Base-by-base conservation (phyloP, 1,140 invertebrate genomes). In the Bombus terrestris region DNA sequence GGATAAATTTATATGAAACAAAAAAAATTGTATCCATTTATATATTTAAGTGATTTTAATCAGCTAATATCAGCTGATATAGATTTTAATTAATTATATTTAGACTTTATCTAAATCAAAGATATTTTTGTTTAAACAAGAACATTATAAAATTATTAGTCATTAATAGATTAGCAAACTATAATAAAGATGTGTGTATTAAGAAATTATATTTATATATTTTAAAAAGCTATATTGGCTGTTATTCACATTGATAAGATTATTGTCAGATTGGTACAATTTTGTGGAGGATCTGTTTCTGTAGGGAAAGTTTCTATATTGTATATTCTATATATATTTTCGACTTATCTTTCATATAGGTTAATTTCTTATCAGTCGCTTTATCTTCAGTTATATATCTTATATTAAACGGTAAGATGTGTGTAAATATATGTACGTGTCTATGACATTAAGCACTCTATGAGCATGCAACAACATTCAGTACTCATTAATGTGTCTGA, bases 1-100 rank as follows among this genome's bases (percentile, higher is more conserved):
- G 43, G 35, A 59, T 81, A 81, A 73, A 64, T 77, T 77, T 77
- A 41, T 77, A 77, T 22, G 13, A 77, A 64, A 77, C 4, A 13
- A 13, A 41, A 71, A 68, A 22, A 22, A 8, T 37, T 37, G 2
- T 37, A 32, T 66, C 32, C 18, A 32, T 35, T 66, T 35, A 35
- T 66, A 18, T 15, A 66, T 66, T 9, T 66, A 66, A n/a, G 10
- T 13, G 0, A 62, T 62, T 18, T 57, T 75, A 47, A 43, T 35
- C 35, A 22, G 15, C 5, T 68, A 68, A 68, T 35, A 18, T 35
- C 8, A 68, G 18, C 6, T 66, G 22, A 68, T 32, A 64, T 64
- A 18, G 13, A 6, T 1, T 0, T 5, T 64, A 64, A 32, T 64
- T 32, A 64, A 32, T 64, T 15, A 64, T 64, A 32, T 64, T 32